Evolutionary conservation across 2,888 invertebrate genomes (phyloP).

Genomic region (Andrena bicolor): DNA sequence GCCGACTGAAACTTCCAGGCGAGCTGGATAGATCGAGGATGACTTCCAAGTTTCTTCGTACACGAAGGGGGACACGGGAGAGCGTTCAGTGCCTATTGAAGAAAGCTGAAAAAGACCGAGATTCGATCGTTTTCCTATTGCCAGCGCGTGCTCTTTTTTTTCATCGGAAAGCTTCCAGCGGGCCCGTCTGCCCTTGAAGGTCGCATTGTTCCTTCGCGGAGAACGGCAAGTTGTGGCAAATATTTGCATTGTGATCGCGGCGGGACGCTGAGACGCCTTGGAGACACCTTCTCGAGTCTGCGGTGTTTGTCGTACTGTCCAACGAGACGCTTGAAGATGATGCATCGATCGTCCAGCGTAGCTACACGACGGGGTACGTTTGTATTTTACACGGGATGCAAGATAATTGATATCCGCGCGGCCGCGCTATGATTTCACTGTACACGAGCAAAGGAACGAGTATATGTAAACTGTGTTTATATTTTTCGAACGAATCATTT

Average conservation of each 20-base stretch:
- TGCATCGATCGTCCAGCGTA: not conserved
- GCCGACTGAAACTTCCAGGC: constrained; percentile 7
- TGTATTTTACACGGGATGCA: constrained; percentile 6
- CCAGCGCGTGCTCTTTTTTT: not conserved
- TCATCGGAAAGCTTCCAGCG: not conserved
- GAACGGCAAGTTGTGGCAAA: not conserved
- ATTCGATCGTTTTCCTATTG: constrained; percentile 21
- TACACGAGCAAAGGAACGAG: not conserved
- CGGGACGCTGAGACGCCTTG: not conserved
- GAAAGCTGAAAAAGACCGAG: constrained; percentile 15
- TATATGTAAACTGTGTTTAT: not conserved
- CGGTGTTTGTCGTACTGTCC: constrained; percentile 10
- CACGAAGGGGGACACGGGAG: constrained; percentile 21
- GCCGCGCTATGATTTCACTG: not conserved
- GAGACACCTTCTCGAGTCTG: not conserved
- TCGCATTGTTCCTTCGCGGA: constrained; percentile 18
- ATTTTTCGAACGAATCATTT: not conserved
- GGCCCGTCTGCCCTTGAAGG: not conserved
- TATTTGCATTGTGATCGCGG: constrained; percentile 24
- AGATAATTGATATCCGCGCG: not conserved
- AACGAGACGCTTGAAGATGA: not conserved
- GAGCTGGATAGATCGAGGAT: not conserved
- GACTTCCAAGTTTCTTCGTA: constrained; percentile 3
- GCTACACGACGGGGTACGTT: not conserved
- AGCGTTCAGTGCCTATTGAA: constrained; percentile 60